Evolutionary conservation across 2,113 vertebrate genomes (phyloP), one percentile per base, ranked within the genome.

Genomic region (Cyanoderma ruficeps): DNA sequence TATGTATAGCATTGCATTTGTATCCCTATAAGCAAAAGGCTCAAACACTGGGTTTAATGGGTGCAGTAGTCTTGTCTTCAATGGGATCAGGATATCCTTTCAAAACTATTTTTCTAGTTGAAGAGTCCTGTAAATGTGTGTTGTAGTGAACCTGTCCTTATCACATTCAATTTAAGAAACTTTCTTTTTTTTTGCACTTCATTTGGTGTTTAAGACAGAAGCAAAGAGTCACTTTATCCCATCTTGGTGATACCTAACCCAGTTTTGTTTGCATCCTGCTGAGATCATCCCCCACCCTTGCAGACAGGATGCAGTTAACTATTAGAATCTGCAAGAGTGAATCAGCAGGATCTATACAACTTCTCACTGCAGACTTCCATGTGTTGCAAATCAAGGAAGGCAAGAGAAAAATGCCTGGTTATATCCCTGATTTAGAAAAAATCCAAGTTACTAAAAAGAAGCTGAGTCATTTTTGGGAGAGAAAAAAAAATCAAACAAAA

Each of bases 261-360:
- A 89, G 71, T 78, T 93, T 83, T 75, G 35, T 46, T 89, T 78
- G 50, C 60, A 74, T 86, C 59, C 83, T 86, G 59, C 61, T 71
- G 56, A 86, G 83, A 71, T 56, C 69, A 87, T 46, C 41, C 83
- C 80, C 92, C 25, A 68, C 17, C 46, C 65, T 82, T 83, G 74
- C 44, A 93, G 94, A 46, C 79, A 94, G 72, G 91, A 83, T 75
- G 87, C 69, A 91, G 93, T 91, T 94, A 93, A 90, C 83, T 78
- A 84, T 65, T 61, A 89, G 74, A 90, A 91, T 93, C 70, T 93
- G 41, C 44, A 49, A 69, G 83, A 94, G 89, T 95, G 94, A 96
- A 95, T 95, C 94, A 95, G 94, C 94, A 97, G 91, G 94, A 94
- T 91, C 83, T 64, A 53, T 31, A 61, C 64, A 87, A 87, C 60